Percentiles rank a stretch among this genome's conserved stretches.
Conservation (phyloP, 2,113 vertebrate species). For the Butastur rufipennis region DNA sequence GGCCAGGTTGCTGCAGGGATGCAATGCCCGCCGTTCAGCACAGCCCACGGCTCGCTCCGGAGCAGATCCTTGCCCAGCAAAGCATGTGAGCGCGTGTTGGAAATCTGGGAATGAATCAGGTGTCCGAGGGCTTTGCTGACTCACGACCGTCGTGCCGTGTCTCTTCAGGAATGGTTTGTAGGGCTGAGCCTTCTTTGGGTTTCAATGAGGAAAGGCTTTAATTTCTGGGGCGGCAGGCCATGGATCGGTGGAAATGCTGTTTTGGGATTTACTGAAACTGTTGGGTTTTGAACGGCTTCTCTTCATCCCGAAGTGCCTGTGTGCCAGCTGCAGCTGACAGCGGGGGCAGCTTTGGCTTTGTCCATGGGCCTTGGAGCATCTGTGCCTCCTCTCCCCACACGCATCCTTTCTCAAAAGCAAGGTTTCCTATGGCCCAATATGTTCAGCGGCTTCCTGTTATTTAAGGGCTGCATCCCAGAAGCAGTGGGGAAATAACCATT, state of each 20-base stretch:
- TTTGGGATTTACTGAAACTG: neutral
- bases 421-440: neutral
- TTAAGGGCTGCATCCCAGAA: neutral
- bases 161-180: neutral
- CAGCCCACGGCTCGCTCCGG: neutral
- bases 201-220: neutral
- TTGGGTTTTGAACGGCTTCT: neutral
- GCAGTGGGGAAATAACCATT: neutral
- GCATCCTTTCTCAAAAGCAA: neutral
- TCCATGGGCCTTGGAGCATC: neutral
- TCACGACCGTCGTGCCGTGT: fast-evolving
- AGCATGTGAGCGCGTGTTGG: fast-evolving
- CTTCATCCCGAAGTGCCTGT: neutral
- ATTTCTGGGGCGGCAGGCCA: fast-evolving
- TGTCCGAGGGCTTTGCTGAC: neutral
- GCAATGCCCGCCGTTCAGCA: fast-evolving
- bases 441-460: neutral
- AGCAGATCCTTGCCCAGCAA: fast-evolving
- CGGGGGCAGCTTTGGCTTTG: neutral
- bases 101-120: neutral
- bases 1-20: neutral
- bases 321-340: neutral
- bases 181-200: neutral
- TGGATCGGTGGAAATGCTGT: neutral
- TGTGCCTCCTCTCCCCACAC: neutral